Conservation (phyloP, 2,888 invertebrate species). For the Cheilosia impressa region DNA sequence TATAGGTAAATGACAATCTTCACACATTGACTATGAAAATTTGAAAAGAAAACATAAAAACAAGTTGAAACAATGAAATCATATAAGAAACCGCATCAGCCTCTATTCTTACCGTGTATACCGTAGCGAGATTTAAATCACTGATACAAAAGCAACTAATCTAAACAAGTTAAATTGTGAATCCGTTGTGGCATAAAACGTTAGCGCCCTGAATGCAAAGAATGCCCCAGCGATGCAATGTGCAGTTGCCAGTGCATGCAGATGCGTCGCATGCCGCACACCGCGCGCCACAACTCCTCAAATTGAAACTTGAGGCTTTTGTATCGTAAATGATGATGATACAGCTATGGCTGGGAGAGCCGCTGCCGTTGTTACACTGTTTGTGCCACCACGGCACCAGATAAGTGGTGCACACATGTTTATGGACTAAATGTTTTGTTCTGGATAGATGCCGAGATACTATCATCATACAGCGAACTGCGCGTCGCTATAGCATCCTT, state of each 20-base stretch:
- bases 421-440: conserved; percentile 75
- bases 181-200: conserved; percentile 74
- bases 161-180: conserved; percentile 74
- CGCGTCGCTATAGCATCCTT: conserved; percentile 30
- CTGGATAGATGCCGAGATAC: conserved; percentile 72
- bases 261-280: conserved; percentile 50
- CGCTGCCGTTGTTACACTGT: conserved; percentile 68
- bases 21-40: not conserved
- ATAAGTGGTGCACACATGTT: conserved; percentile 75
- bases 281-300: conserved; percentile 45
- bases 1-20: too few species aligned
- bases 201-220: conserved; percentile 75
- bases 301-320: conserved; percentile 75
- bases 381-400: conserved; percentile 71
- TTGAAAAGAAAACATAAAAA: conserved; percentile 17
- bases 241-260: conserved; percentile 67
- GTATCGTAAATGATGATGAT: conserved; percentile 70
- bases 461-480: conserved; percentile 50
- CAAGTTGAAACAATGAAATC: conserved; percentile 5
- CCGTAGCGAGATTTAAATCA: conserved; percentile 71
- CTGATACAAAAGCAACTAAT: conserved; percentile 71
- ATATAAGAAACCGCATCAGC: not conserved
- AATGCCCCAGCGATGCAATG: conserved; percentile 66
- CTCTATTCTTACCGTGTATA: conserved; percentile 57
- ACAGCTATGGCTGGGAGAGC: conserved; percentile 65